These are phyloP conservation scores for Drosophila bipectinata DNA, from an alignment of 1,140 invertebrate species.

Conservation along the genomic window DNA sequence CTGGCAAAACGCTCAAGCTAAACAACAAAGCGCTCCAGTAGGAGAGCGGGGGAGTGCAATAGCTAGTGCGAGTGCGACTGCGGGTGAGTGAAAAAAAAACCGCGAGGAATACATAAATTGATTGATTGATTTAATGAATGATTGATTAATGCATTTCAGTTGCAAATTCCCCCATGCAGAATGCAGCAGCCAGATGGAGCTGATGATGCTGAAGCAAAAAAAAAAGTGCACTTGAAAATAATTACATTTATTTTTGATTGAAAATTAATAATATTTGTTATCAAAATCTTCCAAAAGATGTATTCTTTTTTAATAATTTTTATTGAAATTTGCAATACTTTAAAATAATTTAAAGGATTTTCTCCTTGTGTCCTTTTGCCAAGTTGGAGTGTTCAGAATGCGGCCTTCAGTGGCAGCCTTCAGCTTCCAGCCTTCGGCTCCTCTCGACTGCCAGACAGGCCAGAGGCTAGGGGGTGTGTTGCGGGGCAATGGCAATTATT, in stretches of 20 bases:
- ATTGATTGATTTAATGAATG: constrained; percentile 83
- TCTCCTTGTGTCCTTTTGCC: constrained; percentile 9
- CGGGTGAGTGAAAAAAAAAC: constrained; percentile 34
- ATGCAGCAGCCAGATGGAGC: constrained; percentile 48
- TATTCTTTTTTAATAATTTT: no score
- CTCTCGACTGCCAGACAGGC: constrained; percentile 68
- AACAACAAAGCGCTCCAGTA: constrained; percentile 28
- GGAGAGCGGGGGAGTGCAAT: constrained; percentile 7
- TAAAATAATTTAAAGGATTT: neutral
- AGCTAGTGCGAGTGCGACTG: constrained; percentile 9
- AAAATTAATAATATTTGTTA: neutral
- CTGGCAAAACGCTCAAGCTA: constrained; percentile 57
- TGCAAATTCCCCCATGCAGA: constrained; percentile 79
- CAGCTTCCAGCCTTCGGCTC: constrained; percentile 51
- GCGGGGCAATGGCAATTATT: constrained; percentile 48
- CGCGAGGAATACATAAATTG: constrained; percentile 76
- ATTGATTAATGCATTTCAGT: constrained; percentile 82
- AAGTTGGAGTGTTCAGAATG: constrained; percentile 53
- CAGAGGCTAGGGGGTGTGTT: neutral
- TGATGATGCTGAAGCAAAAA: constrained; percentile 7
- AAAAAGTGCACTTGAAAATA: constrained; percentile 17
- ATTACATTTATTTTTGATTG: neutral
- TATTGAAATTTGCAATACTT: neutral
- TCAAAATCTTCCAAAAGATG: neutral
- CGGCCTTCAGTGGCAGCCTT: constrained; percentile 67